Conservation (phyloP, 2,797 vertebrate genomes). For the Sebastolobus alascanus region DNA sequence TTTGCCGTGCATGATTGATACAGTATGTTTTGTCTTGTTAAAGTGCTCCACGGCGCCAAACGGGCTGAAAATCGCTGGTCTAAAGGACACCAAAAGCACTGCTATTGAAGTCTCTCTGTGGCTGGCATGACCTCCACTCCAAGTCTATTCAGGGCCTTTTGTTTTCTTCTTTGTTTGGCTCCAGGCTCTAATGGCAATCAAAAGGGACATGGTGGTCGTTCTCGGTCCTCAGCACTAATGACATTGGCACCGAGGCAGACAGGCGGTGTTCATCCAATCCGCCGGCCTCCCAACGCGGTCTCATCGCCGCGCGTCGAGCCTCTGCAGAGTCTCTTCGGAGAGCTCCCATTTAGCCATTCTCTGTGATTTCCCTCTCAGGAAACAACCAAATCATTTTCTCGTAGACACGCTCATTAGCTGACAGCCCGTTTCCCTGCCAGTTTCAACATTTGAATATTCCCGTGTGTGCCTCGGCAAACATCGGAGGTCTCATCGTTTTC, state of each 20-base stretch:
- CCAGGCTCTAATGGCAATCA: conserved; percentile 78
- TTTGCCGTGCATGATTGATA: conserved; percentile 70
- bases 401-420: conserved; percentile 86
- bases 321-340: conserved; percentile 77
- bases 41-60: conserved; percentile 55
- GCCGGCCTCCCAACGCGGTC: conserved; percentile 71
- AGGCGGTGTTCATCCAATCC: conserved; percentile 73
- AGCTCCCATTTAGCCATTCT: conserved; percentile 87
- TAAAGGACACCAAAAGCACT: conserved; percentile 63
- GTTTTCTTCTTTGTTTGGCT: conserved; percentile 77
- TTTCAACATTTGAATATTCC: conserved; percentile 86
- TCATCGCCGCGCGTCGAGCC: conserved; percentile 55
- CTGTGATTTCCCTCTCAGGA: conserved; percentile 88
- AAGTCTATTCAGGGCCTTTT: conserved; percentile 75
- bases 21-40: conserved; percentile 69
- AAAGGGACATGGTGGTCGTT: conserved; percentile 74
- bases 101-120: conserved; percentile 60
- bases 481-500: conserved; percentile 82
- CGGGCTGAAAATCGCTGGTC: conserved; percentile 57
- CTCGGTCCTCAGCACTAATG: conserved; percentile 81
- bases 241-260: conserved; percentile 79
- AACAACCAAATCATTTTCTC: conserved; percentile 87
- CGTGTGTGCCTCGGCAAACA: conserved; percentile 84
- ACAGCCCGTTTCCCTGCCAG: conserved; percentile 83
- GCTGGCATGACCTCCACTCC: conserved; percentile 80